These are phyloP conservation scores for Drosophila paucipuncta DNA, from an alignment of 2,888 invertebrate species.

Conservation along the genomic window DNA sequence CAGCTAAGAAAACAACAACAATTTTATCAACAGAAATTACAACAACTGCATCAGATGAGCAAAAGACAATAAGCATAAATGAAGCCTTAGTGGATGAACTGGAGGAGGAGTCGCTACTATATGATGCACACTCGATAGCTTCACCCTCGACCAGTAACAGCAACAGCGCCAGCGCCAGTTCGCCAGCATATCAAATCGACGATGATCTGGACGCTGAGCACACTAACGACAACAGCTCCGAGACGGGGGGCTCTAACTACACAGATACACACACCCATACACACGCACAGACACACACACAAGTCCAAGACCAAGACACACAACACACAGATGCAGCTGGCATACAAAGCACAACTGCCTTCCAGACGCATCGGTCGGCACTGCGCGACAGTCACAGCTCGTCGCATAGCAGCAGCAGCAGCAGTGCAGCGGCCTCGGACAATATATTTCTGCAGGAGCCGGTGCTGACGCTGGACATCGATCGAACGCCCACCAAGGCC, in stretches of 20 bases:
- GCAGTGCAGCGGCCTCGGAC: conserved; percentile 71
- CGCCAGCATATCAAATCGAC: conserved; percentile 57
- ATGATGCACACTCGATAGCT: conserved; percentile 53
- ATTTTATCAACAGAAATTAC: conserved; percentile 28
- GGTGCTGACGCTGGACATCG: conserved; percentile 84
- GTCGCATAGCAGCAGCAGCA: conserved; percentile 74
- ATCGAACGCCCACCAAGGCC: conserved; percentile 85
- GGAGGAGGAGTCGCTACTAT: conserved; percentile 60
- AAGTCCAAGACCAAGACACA: conserved; percentile 12
- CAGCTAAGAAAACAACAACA: conserved; percentile 53
- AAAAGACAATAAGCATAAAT: conserved; percentile 64
- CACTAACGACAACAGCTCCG: conserved; percentile 25
- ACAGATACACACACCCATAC: conserved; percentile 10
- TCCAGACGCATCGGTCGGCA: conserved; percentile 69
- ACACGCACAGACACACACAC: conserved; percentile 3
- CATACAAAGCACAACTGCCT: conserved; percentile 32
- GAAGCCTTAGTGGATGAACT: conserved; percentile 41
- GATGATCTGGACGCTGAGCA: conserved; percentile 47
- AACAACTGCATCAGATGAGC: conserved; percentile 29
- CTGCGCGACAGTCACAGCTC: conserved; percentile 79
- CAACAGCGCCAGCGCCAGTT: conserved; percentile 37
- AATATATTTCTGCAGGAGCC: conserved; percentile 85
- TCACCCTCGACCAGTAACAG: conserved; percentile 43
- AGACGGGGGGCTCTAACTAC: conserved; percentile 31
- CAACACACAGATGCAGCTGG: conserved; percentile 14